A percentile compares a stretch with the other conserved stretches of the same genome.
phyloP scores from a whole-genome alignment of 2,797 vertebrate genomes.

The Galagoides demidoff region DNA sequence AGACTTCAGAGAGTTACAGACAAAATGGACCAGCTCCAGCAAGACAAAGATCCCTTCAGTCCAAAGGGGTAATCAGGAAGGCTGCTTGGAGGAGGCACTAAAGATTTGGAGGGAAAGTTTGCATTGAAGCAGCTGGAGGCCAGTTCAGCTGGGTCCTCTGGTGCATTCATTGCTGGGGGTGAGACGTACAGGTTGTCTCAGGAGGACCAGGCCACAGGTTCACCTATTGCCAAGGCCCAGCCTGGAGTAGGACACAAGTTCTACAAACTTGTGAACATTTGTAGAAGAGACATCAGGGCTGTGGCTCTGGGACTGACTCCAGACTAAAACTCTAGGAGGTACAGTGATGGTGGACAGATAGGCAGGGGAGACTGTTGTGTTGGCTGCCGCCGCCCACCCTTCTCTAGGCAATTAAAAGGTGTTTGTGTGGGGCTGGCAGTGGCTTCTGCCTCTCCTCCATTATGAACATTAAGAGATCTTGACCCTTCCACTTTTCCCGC shows the following conservation, averaged over 20 bases:
- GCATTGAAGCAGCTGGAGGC: background rate
- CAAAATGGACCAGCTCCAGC: no score
- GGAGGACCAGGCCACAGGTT: background rate
- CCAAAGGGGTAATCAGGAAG: background rate
- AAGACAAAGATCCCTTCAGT: background rate
- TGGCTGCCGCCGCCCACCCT: slow-evolving; percentile 21
- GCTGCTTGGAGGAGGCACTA: background rate
- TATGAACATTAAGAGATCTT: slow-evolving; percentile 86
- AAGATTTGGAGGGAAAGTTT: background rate
- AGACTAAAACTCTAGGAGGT: background rate
- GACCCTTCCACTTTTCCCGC: slow-evolving; percentile 84
- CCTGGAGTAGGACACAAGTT: background rate
- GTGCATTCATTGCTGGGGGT: background rate
- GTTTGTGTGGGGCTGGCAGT: slow-evolving; percentile 66
- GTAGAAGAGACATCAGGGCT: background rate
- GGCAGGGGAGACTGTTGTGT: background rate
- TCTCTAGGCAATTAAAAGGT: slow-evolving; percentile 78
- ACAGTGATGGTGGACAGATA: background rate
- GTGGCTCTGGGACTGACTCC: background rate
- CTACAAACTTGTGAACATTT: background rate
- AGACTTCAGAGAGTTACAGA: background rate
- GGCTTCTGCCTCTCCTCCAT: slow-evolving; percentile 81
- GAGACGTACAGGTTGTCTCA: background rate
- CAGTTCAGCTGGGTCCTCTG: background rate
- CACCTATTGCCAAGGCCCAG: background rate